Evolutionary conservation across 2,797 vertebrate species (phyloP), one percentile per base, ranked within the genome.

Genomic region (Danionella dracula): DNA sequence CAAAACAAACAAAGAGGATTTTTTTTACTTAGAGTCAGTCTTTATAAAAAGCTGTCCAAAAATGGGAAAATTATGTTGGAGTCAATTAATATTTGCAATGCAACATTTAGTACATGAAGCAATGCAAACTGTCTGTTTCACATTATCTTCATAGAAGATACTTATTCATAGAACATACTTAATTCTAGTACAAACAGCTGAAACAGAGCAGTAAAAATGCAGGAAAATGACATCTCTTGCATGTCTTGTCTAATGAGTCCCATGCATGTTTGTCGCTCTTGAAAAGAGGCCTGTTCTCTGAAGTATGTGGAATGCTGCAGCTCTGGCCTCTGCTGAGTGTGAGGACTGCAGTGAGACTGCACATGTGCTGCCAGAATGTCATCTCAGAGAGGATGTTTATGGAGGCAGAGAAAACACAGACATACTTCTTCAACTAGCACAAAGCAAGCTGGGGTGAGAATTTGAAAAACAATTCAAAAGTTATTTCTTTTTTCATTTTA

Each of bases 351-450:
- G 8, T 44, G 38, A 32, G 29, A 32, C 2, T 23, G 17, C 16
- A 45, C 19, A 35, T 45, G 44, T 45, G 15, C 49, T 66, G 55
- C 31, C 44, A 71, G 65, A 70, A 58, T 69, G 40, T 41, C 64
- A 72, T 55, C 72, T 66, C 57, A 29, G 42, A 70, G 56, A 78
- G 79, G 76, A 81, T 78, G 79, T 76, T 74, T 79, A 78, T 60
- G 74, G 44, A 76, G 48, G 35, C 65, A 76, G 76, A 77, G 69
- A 68, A 74, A 66, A 77, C 48, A 66, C 76, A 76, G 73, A 70
- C 51, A 56, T 48, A 70, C 29, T 70, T 63, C 48, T 66, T 63
- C 51, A 42, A 49, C 66, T 51, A 37, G 57, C 27, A 27, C 17
- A 53, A 61, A 32, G 51, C 34, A 12, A 51, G 37, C 19, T 41